Evolutionary conservation across 1,140 invertebrate genomes (phyloP).

Genomic region (Mylabris phalerata): DNA sequence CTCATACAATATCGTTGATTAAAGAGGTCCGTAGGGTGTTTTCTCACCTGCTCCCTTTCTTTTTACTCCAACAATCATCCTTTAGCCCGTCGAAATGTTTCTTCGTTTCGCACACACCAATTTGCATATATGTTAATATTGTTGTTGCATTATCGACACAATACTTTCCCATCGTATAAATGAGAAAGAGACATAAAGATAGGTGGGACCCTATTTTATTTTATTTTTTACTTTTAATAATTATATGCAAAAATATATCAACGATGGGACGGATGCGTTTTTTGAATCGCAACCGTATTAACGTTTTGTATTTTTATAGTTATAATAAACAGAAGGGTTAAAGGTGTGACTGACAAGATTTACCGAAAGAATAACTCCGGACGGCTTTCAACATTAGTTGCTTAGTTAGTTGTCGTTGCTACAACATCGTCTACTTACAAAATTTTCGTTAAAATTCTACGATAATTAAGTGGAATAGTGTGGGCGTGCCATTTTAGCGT

Average conservation of each 20-base stretch:
- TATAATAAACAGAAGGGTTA: constrained; percentile 29
- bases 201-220: too few relatives aligned
- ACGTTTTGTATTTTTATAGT: constrained; percentile 14
- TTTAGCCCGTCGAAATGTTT: neutral
- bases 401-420: neutral
- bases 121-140: constrained; percentile 12
- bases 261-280: constrained; percentile 15
- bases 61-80: neutral
- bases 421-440: neutral
- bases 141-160: neutral
- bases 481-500: too few relatives aligned
- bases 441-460: too few relatives aligned
- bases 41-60: constrained; percentile 1
- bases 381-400: neutral
- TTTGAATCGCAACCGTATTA: constrained; percentile 12
- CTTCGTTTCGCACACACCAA: constrained; percentile 3
- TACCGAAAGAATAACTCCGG: constrained; percentile 13
- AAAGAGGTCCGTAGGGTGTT: neutral
- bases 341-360: constrained; percentile 35
- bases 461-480: too few relatives aligned
- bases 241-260: constrained; percentile 21
- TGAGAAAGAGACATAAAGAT: neutral
- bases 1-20: constrained; percentile 1
- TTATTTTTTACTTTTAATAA: neutral
- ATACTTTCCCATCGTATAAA: constrained; percentile 16